Base-by-base conservation (phyloP, 2,888 invertebrate species). In the Rotaria socialis region DNA sequence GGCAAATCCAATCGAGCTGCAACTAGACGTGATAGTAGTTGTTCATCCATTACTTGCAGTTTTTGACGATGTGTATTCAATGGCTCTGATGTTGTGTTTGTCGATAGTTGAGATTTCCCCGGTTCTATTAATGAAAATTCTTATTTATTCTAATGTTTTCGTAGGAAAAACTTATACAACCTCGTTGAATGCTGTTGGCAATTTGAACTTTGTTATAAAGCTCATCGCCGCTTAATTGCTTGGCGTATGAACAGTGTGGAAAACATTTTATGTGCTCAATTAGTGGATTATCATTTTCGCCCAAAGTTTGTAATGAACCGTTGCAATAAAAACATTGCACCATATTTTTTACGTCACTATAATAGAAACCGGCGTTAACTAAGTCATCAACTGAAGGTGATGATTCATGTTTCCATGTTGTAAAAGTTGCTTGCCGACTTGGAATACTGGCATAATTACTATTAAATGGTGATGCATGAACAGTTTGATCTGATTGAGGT, bases 211-310 rank as follows among this genome's bases (percentile, higher is more conserved):
- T 80, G 7, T 4, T 16, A 14, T 43, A 80, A 24, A 80, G n/a
- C 2, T 80, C 80, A 11, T 41, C 3, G 2, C 80, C 80, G 19
- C 80, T 41, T n/a, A 80, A 7, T 80, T 80, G 43, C 47, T 47
- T 80, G 22, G 47, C 47, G 47, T 80, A 80, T 7, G 43, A 24
- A n/a, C 80, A 80, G 19, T 80, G 10, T 19, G 80, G 80, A 43
- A 80, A 80, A 24, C 80, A 80, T 47, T 47, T 22, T 10, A 41
- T 41, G 41, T 80, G 80, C n/a, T 80, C 80, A n/a, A 80, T 47
- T 16, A 47, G 7, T 47, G 80, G 80, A 47, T 80, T 80, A 43
- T 80, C 47, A 3, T 24, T 80, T 47, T 1, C 10, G 10, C 47
- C 24, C 80, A 35, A 80, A 14, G 24, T 80, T 14, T 80, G 47